A percentile compares a stretch with the other conserved stretches of the same genome.
These are phyloP conservation scores for Arvicanthis niloticus DNA, from an alignment of 2,113 vertebrate genomes.

Conservation along the genomic window DNA sequence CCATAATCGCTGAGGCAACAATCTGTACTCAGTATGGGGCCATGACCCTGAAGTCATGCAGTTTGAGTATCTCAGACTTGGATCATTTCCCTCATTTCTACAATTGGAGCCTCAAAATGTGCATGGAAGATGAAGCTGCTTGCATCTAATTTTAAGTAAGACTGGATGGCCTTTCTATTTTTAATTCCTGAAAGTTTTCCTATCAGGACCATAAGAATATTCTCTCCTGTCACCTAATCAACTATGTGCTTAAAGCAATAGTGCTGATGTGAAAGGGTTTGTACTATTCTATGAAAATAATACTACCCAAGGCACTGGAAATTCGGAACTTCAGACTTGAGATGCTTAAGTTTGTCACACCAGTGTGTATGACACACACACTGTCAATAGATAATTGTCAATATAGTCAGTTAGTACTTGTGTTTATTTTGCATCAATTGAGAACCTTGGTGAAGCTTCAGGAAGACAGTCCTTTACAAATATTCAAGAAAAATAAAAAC, in stretches of 20 bases:
- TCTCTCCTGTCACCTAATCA: neutral
- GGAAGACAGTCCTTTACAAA: neutral
- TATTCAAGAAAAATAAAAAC: neutral
- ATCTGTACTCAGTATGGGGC: neutral
- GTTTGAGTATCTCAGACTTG: neutral
- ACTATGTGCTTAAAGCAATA: neutral
- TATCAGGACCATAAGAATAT: neutral
- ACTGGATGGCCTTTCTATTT: neutral
- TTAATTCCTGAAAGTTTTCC: neutral
- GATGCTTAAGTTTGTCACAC: slow-evolving; percentile 4
- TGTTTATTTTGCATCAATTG: neutral
- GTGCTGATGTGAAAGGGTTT: neutral
- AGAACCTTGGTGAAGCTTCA: neutral
- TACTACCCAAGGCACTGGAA: neutral
- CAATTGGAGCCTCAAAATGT: neutral
- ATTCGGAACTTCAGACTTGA: neutral
- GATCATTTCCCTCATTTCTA: neutral
- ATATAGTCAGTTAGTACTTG: neutral
- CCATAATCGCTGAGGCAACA: neutral
- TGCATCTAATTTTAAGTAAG: neutral
- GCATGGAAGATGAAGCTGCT: neutral
- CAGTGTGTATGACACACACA: neutral
- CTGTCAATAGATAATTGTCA: neutral
- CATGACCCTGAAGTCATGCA: neutral
- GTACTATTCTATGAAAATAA: neutral